Percentiles rank a stretch among this genome's conserved stretches.
These are phyloP conservation scores for Pogonomyrmex californicus DNA, from an alignment of 1,140 invertebrate species.

Conservation along the genomic window DNA sequence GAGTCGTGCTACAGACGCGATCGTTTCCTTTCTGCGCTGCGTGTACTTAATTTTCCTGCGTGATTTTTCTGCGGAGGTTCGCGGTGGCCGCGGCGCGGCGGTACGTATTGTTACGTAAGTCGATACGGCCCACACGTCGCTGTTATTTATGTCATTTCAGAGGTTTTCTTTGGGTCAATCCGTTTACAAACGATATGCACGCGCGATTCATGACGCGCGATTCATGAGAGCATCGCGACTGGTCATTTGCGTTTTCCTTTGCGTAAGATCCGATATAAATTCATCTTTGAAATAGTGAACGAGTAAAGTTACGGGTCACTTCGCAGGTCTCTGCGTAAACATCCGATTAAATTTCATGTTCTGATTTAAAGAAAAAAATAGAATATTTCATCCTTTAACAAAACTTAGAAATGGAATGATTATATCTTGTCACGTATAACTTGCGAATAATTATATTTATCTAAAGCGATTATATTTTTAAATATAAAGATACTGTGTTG, in stretches of 20 bases:
- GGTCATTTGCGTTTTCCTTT: background rate
- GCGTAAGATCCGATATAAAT: slow-evolving; percentile 14
- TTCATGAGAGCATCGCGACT: slow-evolving; percentile 13
- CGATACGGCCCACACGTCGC: slow-evolving; percentile 67
- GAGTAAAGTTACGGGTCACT: background rate
- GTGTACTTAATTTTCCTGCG: slow-evolving; percentile 52
- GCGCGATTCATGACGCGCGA: slow-evolving; percentile 12
- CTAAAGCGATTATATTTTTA: background rate
- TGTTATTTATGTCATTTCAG: slow-evolving; percentile 86
- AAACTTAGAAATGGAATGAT: background rate
- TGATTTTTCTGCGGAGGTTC: slow-evolving; percentile 30
- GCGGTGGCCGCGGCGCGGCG: background rate
- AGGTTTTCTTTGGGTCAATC: slow-evolving; percentile 87
- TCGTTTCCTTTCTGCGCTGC: slow-evolving; percentile 5
- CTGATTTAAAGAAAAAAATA: background rate
- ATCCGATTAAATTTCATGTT: slow-evolving; percentile 2
- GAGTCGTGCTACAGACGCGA: background rate
- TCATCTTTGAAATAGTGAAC: slow-evolving; percentile 4
- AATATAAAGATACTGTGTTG: background rate
- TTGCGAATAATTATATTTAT: slow-evolving; percentile 8
- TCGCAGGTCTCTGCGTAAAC: background rate
- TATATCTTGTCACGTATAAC: background rate
- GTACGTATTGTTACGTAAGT: slow-evolving; percentile 77
- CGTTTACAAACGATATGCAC: slow-evolving; percentile 83
- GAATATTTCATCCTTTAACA: background rate